phyloP scores from a whole-genome alignment of 2,888 invertebrate genomes.

The Lasioglossum oenotherae region DNA sequence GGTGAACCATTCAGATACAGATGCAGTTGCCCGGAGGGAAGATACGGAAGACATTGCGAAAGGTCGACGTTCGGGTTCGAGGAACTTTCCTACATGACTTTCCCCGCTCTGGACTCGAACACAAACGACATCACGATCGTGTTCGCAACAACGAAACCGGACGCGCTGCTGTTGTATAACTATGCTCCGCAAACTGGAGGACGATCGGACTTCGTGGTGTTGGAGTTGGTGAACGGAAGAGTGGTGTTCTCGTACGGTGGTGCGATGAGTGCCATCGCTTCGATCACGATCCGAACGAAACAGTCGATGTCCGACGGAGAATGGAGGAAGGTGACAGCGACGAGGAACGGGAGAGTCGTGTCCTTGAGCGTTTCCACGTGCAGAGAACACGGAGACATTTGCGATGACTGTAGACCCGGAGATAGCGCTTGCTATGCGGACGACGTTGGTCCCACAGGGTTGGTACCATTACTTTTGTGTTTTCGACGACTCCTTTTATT shows the following conservation, averaged over 20 bases:
- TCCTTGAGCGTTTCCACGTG: slow-evolving; percentile 93
- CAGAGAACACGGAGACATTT: slow-evolving; percentile 93
- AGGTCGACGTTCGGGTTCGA: slow-evolving; percentile 95
- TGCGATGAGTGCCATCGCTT: slow-evolving; percentile 94
- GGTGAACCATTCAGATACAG: slow-evolving; percentile 73
- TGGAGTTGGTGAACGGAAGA: slow-evolving; percentile 93
- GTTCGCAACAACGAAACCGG: slow-evolving; percentile 94
- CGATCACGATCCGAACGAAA: slow-evolving; percentile 89
- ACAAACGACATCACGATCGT: slow-evolving; percentile 96
- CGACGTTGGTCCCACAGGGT: slow-evolving; percentile 95
- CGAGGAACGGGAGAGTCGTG: slow-evolving; percentile 94
- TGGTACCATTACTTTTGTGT: slow-evolving; percentile 81
- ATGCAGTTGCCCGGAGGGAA: slow-evolving; percentile 92
- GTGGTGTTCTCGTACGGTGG: slow-evolving; percentile 96
- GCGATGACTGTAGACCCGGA: slow-evolving; percentile 94
- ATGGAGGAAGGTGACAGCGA: slow-evolving; percentile 97
- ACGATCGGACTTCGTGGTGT: slow-evolving; percentile 95
- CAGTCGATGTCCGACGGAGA: slow-evolving; percentile 91
- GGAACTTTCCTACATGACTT: slow-evolving; percentile 95
- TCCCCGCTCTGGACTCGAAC: slow-evolving; percentile 93
- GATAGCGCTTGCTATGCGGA: slow-evolving; percentile 93
- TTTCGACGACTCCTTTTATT: background rate
- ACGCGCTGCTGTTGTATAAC: slow-evolving; percentile 95
- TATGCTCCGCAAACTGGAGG: slow-evolving; percentile 95
- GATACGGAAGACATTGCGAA: slow-evolving; percentile 96